Conservation (phyloP, 2,888 invertebrate genomes). For the Rhagophthalmus giganteus region DNA sequence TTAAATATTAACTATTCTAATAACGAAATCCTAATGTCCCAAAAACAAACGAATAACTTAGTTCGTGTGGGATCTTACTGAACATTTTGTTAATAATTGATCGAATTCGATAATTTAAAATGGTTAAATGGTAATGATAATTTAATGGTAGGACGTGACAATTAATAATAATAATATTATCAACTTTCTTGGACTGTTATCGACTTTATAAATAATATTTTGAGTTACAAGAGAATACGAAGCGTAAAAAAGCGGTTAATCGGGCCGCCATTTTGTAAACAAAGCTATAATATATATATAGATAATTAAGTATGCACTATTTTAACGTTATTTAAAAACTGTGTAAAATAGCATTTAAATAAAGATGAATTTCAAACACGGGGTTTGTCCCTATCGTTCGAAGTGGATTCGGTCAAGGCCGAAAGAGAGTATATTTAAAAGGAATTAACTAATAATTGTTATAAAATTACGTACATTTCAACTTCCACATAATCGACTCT, state of each 20-base stretch:
- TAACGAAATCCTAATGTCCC: too few relatives aligned
- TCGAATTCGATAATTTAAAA: too few relatives aligned
- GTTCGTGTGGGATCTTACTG: too few relatives aligned
- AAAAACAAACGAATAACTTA: too few relatives aligned
- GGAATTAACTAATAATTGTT: neutral
- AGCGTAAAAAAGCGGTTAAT: constrained; percentile 21
- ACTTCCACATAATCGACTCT: constrained; percentile 36
- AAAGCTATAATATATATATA: constrained; percentile 17
- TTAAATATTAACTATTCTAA: too few relatives aligned
- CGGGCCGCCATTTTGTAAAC: constrained; percentile 27
- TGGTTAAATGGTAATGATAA: too few relatives aligned
- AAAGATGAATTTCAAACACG: constrained; percentile 1
- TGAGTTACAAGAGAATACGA: constrained; percentile 1
- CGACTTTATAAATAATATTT: neutral
- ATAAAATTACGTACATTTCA: constrained; percentile 42
- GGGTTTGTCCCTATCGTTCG: constrained; percentile 3
- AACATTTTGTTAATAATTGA: too few relatives aligned
- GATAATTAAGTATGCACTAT: neutral
- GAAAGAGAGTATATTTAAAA: neutral
- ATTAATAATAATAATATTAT: neutral
- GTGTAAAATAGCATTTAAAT: too few relatives aligned
- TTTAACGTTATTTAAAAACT: too few relatives aligned
- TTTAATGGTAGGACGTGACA: too few relatives aligned
- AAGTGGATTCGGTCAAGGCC: constrained; percentile 16
- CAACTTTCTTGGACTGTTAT: neutral